These are phyloP conservation scores for Lasioglossum morio DNA, from an alignment of 2,888 invertebrate species.

Conservation along the genomic window DNA sequence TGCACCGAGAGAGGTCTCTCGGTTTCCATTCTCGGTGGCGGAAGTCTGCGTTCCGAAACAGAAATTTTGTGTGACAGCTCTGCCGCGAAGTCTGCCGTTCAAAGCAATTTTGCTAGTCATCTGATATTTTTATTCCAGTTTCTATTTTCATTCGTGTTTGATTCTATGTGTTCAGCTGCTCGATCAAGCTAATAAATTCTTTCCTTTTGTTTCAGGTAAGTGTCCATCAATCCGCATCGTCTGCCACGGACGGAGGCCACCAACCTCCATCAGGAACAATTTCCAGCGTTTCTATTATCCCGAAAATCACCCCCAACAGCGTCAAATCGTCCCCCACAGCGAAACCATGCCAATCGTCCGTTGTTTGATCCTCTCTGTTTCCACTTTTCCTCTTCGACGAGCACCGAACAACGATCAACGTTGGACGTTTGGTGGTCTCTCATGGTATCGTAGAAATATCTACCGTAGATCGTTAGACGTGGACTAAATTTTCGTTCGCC, in stretches of 20 bases:
- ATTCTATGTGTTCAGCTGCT: background rate
- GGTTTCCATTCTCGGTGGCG: background rate
- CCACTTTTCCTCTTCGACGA: constrained; percentile 4
- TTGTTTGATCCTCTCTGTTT: background rate
- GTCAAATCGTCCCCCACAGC: background rate
- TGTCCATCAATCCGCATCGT: background rate
- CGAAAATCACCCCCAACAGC: background rate
- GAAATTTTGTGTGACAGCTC: background rate
- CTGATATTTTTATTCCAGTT: background rate
- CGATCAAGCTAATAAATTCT: background rate
- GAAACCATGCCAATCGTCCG: background rate
- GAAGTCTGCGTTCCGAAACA: background rate
- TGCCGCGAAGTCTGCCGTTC: background rate
- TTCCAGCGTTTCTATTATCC: constrained; percentile 1
- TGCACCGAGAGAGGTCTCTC: background rate
- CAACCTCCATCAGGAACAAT: background rate
- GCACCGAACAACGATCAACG: background rate
- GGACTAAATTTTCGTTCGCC: constrained; percentile 38
- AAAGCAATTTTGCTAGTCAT: background rate
- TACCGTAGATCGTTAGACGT: background rate
- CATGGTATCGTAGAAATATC: background rate
- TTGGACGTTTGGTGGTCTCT: background rate
- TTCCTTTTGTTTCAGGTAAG: constrained; percentile 48
- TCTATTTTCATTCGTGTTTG: background rate
- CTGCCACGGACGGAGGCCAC: background rate